A percentile compares a stretch with the other conserved stretches of the same genome.
Conservation (phyloP, 2,797 vertebrate species). For the Smutsia gigantea region DNA sequence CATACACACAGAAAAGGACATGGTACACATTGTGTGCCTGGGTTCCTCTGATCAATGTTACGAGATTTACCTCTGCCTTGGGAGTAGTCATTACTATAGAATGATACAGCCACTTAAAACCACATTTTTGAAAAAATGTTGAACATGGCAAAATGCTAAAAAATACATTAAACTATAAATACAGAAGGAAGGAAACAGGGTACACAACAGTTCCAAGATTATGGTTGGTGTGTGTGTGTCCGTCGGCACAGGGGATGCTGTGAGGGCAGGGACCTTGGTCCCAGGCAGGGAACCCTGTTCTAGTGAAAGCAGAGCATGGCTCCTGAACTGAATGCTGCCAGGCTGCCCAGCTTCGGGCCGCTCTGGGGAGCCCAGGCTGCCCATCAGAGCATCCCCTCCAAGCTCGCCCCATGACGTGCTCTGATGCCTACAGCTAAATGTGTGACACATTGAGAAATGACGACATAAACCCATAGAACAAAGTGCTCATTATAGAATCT, state of each 20-base stretch:
- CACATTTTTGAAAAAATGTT: not conserved
- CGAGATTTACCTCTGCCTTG: not conserved
- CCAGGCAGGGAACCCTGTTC: no score
- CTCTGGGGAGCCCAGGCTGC: not conserved
- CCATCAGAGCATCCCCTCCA: not conserved
- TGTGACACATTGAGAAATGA: not conserved
- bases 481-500: not conserved
- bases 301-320: not conserved
- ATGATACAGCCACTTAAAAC: not conserved
- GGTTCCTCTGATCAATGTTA: not conserved
- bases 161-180: not conserved
- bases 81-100: not conserved
- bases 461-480: not conserved
- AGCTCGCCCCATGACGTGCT: not conserved
- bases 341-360: not conserved
- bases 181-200: not conserved
- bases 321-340: not conserved
- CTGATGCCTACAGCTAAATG: not conserved
- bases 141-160: not conserved
- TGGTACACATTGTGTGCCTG: rapidly evolving
- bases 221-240: not conserved
- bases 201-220: not conserved
- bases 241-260: not conserved
- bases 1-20: not conserved
- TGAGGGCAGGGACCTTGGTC: not conserved